Evolutionary conservation across 1,140 invertebrate genomes (phyloP).

Genomic region (Stenopsyche tienmushanensis): DNA sequence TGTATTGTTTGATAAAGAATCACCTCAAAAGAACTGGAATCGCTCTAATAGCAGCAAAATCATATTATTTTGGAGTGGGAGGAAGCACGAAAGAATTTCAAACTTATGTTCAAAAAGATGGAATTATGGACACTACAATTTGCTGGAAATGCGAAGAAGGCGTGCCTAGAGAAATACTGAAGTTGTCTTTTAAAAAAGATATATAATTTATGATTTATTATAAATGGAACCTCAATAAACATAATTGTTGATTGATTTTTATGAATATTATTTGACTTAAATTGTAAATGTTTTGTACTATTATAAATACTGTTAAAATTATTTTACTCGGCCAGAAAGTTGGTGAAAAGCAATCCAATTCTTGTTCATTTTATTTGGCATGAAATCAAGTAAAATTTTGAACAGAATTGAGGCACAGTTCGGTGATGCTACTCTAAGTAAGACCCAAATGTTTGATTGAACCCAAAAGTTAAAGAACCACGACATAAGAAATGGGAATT

Average conservation of each 20-base stretch:
- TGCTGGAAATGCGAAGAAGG: slow-evolving; percentile 63
- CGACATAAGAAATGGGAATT: no score
- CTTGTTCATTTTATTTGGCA: no score
- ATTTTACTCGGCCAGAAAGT: no score
- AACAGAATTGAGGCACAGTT: no score
- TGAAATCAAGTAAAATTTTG: no score
- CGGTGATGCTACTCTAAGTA: no score
- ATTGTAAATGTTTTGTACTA: neutral
- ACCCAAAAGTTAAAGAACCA: no score
- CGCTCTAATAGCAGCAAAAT: slow-evolving; percentile 78
- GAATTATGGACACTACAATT: slow-evolving; percentile 55
- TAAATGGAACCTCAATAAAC: no score
- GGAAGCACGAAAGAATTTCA: slow-evolving; percentile 76
- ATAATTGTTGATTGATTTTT: slow-evolving; percentile 8
- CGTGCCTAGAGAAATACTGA: slow-evolving; percentile 59
- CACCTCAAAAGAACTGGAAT: slow-evolving; percentile 66
- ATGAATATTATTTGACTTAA: slow-evolving; percentile 25
- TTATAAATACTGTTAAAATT: neutral
- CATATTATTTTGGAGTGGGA: slow-evolving; percentile 88
- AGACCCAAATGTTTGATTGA: no score
- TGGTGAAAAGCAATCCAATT: no score
- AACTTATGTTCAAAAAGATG: slow-evolving; percentile 57
- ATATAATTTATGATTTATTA: no score
- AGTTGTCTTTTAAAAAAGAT: slow-evolving; percentile 48
- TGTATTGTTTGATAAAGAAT: slow-evolving; percentile 68